These are phyloP conservation scores for Ellobium chinense DNA, from an alignment of 2,888 invertebrate genomes.

Conservation along the genomic window DNA sequence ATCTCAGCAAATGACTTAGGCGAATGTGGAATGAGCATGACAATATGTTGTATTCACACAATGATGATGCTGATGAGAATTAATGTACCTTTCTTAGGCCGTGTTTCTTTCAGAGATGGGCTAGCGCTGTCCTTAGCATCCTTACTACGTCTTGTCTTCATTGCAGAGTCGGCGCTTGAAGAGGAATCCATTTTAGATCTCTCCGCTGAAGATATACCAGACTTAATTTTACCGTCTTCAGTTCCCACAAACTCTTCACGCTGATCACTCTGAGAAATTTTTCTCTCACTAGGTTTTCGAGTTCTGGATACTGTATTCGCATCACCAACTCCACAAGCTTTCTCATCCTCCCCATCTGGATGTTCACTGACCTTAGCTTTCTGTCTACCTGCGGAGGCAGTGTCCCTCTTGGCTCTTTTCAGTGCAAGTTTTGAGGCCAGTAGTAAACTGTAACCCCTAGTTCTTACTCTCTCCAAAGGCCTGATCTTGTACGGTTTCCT, in stretches of 20 bases:
- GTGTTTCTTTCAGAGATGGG: background rate
- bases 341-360: background rate
- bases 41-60: too few relatives aligned
- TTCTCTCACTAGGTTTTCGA: too few relatives aligned
- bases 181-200: background rate
- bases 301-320: too few relatives aligned
- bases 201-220: background rate
- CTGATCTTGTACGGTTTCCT: conserved; percentile 38
- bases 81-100: conserved; percentile 38
- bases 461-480: conserved; percentile 39
- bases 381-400: conserved; percentile 5
- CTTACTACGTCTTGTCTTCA: conserved; percentile 2
- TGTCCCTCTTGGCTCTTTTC: conserved; percentile 37
- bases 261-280: too few relatives aligned
- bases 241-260: too few relatives aligned
- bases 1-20: too few relatives aligned
- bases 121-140: background rate
- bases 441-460: conserved; percentile 36
- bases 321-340: too few relatives aligned
- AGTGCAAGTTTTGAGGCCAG: conserved; percentile 38
- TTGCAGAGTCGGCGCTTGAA: background rate
- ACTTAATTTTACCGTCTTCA: background rate
- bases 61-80: too few relatives aligned
- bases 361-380: background rate
- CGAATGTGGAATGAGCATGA: too few relatives aligned